Base-by-base conservation (phyloP, 2,888 invertebrate species). In the Sphaerophoria taeniata region DNA sequence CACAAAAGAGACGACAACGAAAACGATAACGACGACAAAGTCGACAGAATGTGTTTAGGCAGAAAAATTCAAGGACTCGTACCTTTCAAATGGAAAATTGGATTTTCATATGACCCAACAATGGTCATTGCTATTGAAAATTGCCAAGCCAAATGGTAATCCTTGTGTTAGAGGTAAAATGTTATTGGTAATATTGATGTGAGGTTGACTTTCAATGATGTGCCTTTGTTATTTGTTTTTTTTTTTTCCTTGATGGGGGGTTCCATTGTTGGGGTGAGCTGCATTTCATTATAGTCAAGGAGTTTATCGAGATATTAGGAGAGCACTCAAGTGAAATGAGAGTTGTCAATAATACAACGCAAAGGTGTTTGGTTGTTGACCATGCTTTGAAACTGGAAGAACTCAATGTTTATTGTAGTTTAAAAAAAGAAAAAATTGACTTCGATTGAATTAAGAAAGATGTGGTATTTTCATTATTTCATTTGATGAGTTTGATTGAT, bases 31-130 rank as follows among this genome's bases (percentile, higher is more conserved):
- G 9, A 39, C 39, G 39, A 2, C 24, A 24, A 24, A 2, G 24
- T 24, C 24, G 24, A 24, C 24, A 24, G 24, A 24, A 24, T 83
- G 74, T 84, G 75, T 47, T 84, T 80, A 76, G 84, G 84, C 69
- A 67, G 80, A 75, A 72, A 72, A 80, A 72, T 76, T 84, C 72
- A 80, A 84, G 84, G 31, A 55, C 71, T 51, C 84, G 39, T 84
- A 84, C 84, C 69, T 84, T 75, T 76, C 80, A 72, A 56, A 72
- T 80, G 84, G 84, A 84, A 84, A 84, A 84, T 84, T 84, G 75
- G 75, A 84, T 84, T 84, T 84, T 80, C 81, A 72, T 72, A 47
- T 76, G 72, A 69, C 24, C 24, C 63, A 72, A 72, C 72, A 84
- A 73, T 69, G 39, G 75, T 9, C 53, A 45, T 51, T 79, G 63